These are phyloP conservation scores for Drosophila lowei DNA, from an alignment of 1,140 invertebrate species.

Conservation along the genomic window DNA sequence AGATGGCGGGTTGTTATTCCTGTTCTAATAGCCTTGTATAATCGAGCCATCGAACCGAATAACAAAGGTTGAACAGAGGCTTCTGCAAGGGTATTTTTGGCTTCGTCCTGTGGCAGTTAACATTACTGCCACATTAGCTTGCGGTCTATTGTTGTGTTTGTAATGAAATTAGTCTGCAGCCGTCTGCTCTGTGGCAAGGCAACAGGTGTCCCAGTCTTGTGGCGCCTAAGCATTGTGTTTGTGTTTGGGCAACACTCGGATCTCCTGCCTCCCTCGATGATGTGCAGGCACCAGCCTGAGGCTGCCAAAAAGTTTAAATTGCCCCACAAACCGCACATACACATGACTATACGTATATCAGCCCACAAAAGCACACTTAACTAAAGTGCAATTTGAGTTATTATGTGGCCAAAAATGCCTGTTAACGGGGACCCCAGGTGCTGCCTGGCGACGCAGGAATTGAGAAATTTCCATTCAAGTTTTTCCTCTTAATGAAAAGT, in stretches of 20 bases:
- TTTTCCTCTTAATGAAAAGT: constrained; percentile 27
- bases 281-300: neutral
- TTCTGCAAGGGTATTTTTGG: no score
- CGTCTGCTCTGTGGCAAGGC: constrained; percentile 36
- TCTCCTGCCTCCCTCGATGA: neutral
- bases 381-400: constrained; percentile 50
- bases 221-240: constrained; percentile 44
- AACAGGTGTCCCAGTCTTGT: constrained; percentile 58
- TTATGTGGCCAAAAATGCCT: constrained; percentile 51
- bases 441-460: neutral
- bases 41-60: no score
- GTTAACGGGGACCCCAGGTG: constrained; percentile 33
- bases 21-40: constrained; percentile 5
- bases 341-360: constrained; percentile 18
- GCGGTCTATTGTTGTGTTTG: constrained; percentile 46
- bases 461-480: constrained; percentile 18
- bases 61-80: no score
- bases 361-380: constrained; percentile 46
- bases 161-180: constrained; percentile 69
- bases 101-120: no score
- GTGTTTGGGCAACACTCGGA: constrained; percentile 19
- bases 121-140: constrained; percentile 19
- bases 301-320: constrained; percentile 54
- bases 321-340: constrained; percentile 23
- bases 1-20: constrained; percentile 43